Evolutionary conservation across 2,888 invertebrate species (phyloP), one percentile per base, ranked within the genome.

Genomic region (Pyralis farinalis): DNA sequence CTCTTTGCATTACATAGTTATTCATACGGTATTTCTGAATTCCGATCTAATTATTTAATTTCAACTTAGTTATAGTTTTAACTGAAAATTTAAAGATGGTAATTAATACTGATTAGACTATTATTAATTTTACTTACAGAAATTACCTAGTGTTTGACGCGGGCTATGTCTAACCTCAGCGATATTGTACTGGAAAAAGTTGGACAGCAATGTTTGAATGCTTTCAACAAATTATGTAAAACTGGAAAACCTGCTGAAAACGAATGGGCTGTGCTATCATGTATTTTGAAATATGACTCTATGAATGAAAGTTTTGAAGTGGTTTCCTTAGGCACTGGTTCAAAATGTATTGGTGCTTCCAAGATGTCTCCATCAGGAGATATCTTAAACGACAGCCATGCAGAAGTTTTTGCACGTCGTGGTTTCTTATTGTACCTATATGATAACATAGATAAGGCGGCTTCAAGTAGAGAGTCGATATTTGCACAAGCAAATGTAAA

Each of bases 361-460:
- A 92, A 92, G 71, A 85, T 94, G 83, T 93, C 92, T 38, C 61
- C 84, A 1, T 71, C 70, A 20, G 97, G 97, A 1, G 91, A 92
- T 56, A 88, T 95, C 45, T 62, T 98, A 8, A 96, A 96, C 69
- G 98, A 98, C 74, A 96, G 96, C 28, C 98, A 98, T 83, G 97
- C 98, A 1, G 98, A 98, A 89, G 91, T 97, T 12, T 82, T 98
- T 37, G 94, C 96, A 4, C 90, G 98, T 54, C 90, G 98, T 56
- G 94, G 93, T 0, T 95, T 98, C 62, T 55, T 97, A 12, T 82
- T 94, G 44, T 98, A 95, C 70, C 67, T 96, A 1, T 93, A 95
- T 55, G 74, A 92, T 39, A 91, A 95, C 63, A 77, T 95, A 11
- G 64, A 81, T 6, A 69, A 73, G 43, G 58, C 75, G 32, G 44